Base-by-base conservation (phyloP, 2,888 invertebrate genomes). In the Pristionchus maxplancki region DNA sequence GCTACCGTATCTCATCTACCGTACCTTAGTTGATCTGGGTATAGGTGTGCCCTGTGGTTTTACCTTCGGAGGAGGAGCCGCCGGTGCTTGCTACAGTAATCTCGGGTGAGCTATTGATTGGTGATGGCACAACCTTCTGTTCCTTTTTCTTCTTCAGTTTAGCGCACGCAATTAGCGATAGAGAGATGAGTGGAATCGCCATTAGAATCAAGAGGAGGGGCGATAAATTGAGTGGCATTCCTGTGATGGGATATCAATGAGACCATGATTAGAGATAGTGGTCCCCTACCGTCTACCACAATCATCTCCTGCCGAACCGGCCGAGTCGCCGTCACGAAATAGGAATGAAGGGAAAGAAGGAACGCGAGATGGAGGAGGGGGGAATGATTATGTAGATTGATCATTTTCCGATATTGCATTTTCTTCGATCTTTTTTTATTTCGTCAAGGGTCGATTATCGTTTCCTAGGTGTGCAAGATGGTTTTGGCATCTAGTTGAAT, bases 1-100 rank as follows among this genome's bases (percentile, higher is more conserved):
- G 3, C 24, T 50, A 48, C 81, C 81, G 48, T 81, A 81, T 1
- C n/a, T 28, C 53, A 4, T 2, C 78, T 78, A 44, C 44, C 24
- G 74, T 78, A 78, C 78, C 78, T 78, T 78, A 13, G 28, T 44
- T 48, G 78, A 78, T 48, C 78, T 44, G 20, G 78, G 78, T n/a
- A 48, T 40, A n/a, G 44, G 44, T 11, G 78, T 78, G n/a, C 44
- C 44, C 78, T 40, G n/a, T 20, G 44, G 78, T 28, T 78, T 78
- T 9, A n/a, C 24, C 48, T 78, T 78, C 9, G 78, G 78, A 78
- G 78, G 44, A 1, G 78, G 78, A 8, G 78, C 78, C 78, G 44
- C 28, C 44, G 78, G 78, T 78, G 44, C n/a, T 28, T 78, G 44
- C 78, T 78, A 28, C 34, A 74, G n/a, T 58, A 20, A 74, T 24